phyloP scores from a whole-genome alignment of 2,113 vertebrate genomes.

The Colius striatus region DNA sequence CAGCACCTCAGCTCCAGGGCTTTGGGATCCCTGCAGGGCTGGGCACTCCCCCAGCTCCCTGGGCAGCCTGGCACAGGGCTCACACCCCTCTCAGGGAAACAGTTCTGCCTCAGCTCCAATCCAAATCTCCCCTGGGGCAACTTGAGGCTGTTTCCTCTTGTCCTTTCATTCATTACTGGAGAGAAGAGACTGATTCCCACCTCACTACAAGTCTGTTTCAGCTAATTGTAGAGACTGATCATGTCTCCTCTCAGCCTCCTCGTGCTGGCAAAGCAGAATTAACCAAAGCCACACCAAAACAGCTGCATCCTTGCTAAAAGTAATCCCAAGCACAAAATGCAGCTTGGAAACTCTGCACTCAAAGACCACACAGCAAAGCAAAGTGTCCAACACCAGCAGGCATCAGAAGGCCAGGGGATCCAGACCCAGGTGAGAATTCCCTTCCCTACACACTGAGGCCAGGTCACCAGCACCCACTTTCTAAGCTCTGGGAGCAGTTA shows the following conservation, averaged over 20 bases:
- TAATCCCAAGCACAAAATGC: background rate
- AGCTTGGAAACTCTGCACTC: background rate
- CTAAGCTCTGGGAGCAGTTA: background rate
- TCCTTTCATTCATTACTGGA: too few relatives aligned
- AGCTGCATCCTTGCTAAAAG: background rate
- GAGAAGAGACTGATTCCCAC: too few relatives aligned
- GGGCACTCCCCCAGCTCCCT: too few relatives aligned
- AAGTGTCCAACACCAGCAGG: background rate
- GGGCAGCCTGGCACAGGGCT: too few relatives aligned
- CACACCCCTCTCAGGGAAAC: too few relatives aligned
- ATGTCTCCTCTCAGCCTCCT: background rate
- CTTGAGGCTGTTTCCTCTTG: too few relatives aligned
- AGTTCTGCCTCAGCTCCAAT: too few relatives aligned
- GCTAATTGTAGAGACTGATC: too few relatives aligned
- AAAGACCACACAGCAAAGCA: accelerated
- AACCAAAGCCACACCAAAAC: background rate
- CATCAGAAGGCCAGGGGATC: background rate
- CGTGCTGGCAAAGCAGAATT: background rate
- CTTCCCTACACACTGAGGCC: background rate
- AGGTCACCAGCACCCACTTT: background rate
- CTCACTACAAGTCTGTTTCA: too few relatives aligned
- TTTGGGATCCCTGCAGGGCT: too few relatives aligned
- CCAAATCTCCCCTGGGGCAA: too few relatives aligned
- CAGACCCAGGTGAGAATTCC: background rate
- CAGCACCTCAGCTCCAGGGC: too few relatives aligned